Evolutionary conservation across 2,113 vertebrate species (phyloP), one percentile per base, ranked within the genome.

Genomic region (Hoplias malabaricus): DNA sequence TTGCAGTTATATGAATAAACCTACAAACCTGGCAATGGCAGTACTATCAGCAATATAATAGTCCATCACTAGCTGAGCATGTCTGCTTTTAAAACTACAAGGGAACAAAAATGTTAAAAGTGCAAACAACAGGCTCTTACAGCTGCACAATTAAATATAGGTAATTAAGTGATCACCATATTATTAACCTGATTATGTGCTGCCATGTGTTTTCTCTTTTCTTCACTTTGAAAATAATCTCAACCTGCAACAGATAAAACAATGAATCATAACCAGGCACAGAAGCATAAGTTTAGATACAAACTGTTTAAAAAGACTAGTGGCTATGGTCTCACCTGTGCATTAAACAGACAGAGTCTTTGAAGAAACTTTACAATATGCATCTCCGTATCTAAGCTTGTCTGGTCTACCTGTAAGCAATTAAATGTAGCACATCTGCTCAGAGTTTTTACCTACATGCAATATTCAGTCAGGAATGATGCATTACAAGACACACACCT

Each of bases 321-420:
- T 1, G 12, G 43, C 40, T 21, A 19, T 36, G 56, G 34, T 23
- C 80, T 85, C 91, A 95, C 95, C 90, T 82, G 85, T 34, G 92
- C 89, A 53, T 94, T 90, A 27, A 90, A 83, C 77, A 93, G 61
- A 82, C 89, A 91, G 76, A 94, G 89, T 71, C 80, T 88, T 40
- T 72, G 90, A 42, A 96, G 84, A 84, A 94, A 92, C 46, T 71
- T 79, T 71, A 92, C 90, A 29, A 54, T 73, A 16, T 73, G 31
- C 21, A 66, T 27, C 8, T 82, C 63, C 33, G 43, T 14, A 59
- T 72, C 50, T 6, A 59, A 31, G 12, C 36, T 27, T 19, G 62
- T 36, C 33, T 79, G 59, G 36, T 61, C 43, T 3, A 40, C 57
- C 65, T 78, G 38, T 53, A 36, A 42, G 1, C 25, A 31, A 72